These are phyloP conservation scores for Drosophila ogumai DNA, from an alignment of 1,140 invertebrate species.

Conservation along the genomic window DNA sequence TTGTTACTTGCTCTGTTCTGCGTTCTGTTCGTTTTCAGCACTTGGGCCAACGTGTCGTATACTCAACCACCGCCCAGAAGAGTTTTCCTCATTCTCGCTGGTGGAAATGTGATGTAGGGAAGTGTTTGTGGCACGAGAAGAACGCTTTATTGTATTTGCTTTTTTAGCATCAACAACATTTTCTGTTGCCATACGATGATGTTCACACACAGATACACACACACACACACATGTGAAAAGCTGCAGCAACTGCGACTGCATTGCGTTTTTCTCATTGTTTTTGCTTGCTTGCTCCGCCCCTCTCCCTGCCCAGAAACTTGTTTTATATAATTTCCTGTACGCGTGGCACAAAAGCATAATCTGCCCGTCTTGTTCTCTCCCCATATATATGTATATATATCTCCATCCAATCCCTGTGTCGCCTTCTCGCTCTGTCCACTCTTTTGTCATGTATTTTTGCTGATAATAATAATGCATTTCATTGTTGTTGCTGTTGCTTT, in stretches of 20 bases:
- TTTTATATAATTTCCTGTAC: conserved; percentile 82
- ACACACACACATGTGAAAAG: conserved; percentile 19
- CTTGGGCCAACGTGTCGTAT: conserved; percentile 66
- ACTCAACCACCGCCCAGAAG: conserved; percentile 60
- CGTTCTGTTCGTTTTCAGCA: conserved; percentile 21
- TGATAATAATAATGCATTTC: conserved; percentile 81
- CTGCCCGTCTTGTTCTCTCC: conserved; percentile 31
- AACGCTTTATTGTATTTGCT: conserved; percentile 73
- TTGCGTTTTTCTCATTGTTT: conserved; percentile 77
- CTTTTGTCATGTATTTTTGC: conserved; percentile 78
- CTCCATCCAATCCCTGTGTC: conserved; percentile 20
- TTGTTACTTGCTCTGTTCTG: conserved; percentile 6
- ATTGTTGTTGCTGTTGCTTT: conserved; percentile 39
- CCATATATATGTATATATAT: not conserved
- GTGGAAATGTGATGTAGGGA: conserved; percentile 36
- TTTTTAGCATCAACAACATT: conserved; percentile 76
- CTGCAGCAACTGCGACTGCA: conserved; percentile 63
- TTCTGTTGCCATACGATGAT: conserved; percentile 57
- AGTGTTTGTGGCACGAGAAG: conserved; percentile 35
- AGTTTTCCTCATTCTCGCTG: conserved; percentile 45
- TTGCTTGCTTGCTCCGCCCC: conserved; percentile 27
- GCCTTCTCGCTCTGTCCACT: conserved; percentile 30
- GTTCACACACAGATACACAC: conserved; percentile 37
- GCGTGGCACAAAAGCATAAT: conserved; percentile 78
- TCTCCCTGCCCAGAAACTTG: conserved; percentile 54